A percentile compares a stretch with the other conserved stretches of the same genome.
phyloP scores from a whole-genome alignment of 1,140 invertebrate species.

The Panagrolaimus sp. region DNA sequence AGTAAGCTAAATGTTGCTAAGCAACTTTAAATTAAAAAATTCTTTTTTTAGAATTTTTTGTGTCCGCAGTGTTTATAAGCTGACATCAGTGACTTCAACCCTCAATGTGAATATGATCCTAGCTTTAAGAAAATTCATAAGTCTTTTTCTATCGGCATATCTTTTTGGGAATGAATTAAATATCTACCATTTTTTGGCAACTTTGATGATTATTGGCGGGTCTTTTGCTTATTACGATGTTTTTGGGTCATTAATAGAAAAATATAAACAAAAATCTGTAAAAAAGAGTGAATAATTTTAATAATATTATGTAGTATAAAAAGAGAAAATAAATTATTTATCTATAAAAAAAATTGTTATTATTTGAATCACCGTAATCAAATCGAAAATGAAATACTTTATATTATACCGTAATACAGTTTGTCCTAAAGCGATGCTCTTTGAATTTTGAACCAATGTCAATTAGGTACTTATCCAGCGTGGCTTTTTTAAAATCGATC shows the following conservation, averaged over 20 bases:
- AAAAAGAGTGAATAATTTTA: neutral
- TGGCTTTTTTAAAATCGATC: too few relatives aligned
- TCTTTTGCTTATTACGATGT: slow-evolving; percentile 6
- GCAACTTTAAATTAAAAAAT: neutral
- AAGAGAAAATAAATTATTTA: neutral
- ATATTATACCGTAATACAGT: too few relatives aligned
- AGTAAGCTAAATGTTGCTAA: slow-evolving; percentile 34
- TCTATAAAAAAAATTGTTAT: too few relatives aligned
- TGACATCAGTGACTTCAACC: slow-evolving; percentile 86
- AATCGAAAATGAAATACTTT: too few relatives aligned
- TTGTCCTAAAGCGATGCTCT: too few relatives aligned
- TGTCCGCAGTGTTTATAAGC: slow-evolving; percentile 84
- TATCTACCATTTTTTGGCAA: slow-evolving; percentile 3
- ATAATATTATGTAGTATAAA: neutral
- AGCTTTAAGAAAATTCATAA: slow-evolving; percentile 89
- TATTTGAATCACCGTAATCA: too few relatives aligned
- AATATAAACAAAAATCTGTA: neutral
- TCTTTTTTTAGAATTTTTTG: slow-evolving; percentile 70
- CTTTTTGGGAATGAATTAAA: slow-evolving; percentile 10
- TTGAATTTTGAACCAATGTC: too few relatives aligned
- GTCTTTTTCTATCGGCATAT: slow-evolving; percentile 74
- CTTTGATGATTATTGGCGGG: slow-evolving; percentile 1
- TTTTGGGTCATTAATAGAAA: neutral
- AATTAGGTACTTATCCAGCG: too few relatives aligned
- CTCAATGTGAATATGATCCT: slow-evolving; percentile 88